Evolutionary conservation across 2,113 vertebrate species (phyloP).

Genomic region (Hippopotamus amphibius): DNA sequence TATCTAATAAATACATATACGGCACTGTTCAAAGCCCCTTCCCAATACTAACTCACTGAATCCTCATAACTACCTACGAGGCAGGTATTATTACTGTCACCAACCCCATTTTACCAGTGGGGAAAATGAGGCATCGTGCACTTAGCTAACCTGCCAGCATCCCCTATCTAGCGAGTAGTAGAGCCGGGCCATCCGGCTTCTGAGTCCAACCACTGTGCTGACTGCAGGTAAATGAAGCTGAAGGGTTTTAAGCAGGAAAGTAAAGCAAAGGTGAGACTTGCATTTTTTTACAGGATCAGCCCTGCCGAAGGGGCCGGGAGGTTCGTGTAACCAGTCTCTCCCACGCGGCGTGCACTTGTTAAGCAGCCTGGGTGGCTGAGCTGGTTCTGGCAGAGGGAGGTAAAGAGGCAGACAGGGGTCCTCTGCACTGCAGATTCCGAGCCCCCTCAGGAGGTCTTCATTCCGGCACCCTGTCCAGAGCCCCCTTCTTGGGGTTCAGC

Average conservation of each 20-base stretch:
- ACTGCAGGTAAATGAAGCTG: neutral
- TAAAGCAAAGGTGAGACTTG: neutral
- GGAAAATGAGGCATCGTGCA: neutral
- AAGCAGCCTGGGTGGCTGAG: neutral
- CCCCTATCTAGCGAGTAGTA: neutral
- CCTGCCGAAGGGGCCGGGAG: neutral
- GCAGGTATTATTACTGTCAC: neutral
- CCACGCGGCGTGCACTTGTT: rapidly evolving
- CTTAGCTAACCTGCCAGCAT: neutral
- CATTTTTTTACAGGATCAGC: neutral
- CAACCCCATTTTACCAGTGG: neutral
- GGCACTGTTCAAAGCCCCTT: neutral
- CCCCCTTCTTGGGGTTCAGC: neutral
- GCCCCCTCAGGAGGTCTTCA: neutral
- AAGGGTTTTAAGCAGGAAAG: neutral
- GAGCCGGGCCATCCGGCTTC: neutral
- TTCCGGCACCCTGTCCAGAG: neutral
- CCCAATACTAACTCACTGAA: neutral
- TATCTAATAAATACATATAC: neutral
- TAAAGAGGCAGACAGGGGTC: neutral
- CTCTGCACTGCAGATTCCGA: rapidly evolving
- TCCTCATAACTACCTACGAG: neutral
- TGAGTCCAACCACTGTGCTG: neutral
- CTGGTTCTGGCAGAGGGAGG: neutral
- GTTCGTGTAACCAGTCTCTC: neutral